A percentile compares a stretch with the other conserved stretches of the same genome.
phyloP scores from a whole-genome alignment of 2,113 vertebrate species.

The Origma solitaria region DNA sequence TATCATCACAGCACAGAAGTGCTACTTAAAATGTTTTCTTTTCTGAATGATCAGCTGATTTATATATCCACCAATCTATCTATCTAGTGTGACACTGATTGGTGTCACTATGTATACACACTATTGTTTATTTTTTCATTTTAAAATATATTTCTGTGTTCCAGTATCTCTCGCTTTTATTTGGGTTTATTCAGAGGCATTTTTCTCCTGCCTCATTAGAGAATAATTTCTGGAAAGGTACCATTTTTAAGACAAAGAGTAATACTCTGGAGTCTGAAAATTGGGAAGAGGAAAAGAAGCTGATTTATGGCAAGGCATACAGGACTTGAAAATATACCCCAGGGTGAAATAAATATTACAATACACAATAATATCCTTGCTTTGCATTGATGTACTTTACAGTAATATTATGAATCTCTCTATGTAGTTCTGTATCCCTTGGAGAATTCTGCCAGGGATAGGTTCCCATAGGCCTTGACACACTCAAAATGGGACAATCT shows the following conservation, averaged over 20 bases:
- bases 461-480: background rate
- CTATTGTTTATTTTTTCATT: background rate
- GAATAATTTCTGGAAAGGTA: conserved; percentile 32
- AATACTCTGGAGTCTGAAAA: background rate
- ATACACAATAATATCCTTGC: conserved; percentile 9
- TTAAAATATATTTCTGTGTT: background rate
- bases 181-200: background rate
- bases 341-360: conserved; percentile 54
- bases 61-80: background rate
- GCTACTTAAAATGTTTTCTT: background rate
- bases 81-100: background rate
- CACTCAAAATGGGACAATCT: background rate
- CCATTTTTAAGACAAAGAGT: conserved; percentile 11
- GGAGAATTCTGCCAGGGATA: background rate
- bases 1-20: background rate
- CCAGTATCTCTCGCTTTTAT: background rate
- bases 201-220: conserved; percentile 39
- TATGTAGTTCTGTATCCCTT: background rate
- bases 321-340: conserved; percentile 14
- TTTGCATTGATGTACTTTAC: background rate
- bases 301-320: conserved; percentile 38
- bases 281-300: background rate
- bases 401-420: conserved; percentile 4
- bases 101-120: background rate
- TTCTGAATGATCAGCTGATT: background rate